Base-by-base conservation (phyloP, 2,113 vertebrate genomes). In the Calypte anna region DNA sequence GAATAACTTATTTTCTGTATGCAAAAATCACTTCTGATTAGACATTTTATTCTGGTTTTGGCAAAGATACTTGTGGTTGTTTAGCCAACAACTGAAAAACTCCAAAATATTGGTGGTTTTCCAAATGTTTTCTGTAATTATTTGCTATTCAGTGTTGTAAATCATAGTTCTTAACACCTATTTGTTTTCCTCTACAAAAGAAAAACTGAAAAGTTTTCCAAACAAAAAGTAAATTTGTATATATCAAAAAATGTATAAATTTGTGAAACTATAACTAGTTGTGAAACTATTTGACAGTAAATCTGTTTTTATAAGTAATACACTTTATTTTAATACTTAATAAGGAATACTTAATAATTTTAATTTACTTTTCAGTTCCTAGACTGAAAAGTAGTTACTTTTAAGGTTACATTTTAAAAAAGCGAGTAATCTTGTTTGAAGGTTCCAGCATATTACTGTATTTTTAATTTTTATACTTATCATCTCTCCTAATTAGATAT, bases 11-110 rank as follows among this genome's bases (percentile, higher is more conserved):
- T 63, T 92, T 93, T 91, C 84, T 84, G 43, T 70, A 48, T 68
- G 31, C 31, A 75, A 46, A 57, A 58, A 28, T 84, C 67, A 80
- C 51, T 82, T 78, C n/a, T 72, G 62, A 86, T 92, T 68, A 91
- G 58, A 53, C 27, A 22, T 75, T 90, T 83, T 86, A 64, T 86
- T 92, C 66, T 64, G 38, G 7, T 88, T 94, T 88, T 94, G 86
- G 77, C 91, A 88, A 82, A 75, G 70, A 62, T 73, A 11, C 55
- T 93, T 93, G 77, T 33, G 88, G 63, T 91, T 91, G 62, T 91
- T 94, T 90, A 91, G 59, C 82, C 78, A 88, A 80, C 82, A 96
- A 40, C n/a, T 82, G 40, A 85, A 89, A 85, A 87, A 58, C 25
- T 91, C 54, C 44, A 44, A 86, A 85, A 24, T 11, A 23, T 83